A percentile compares a stretch with the other conserved stretches of the same genome.
phyloP scores from a whole-genome alignment of 1,140 invertebrate species.

The Drosophila tsacasi region DNA sequence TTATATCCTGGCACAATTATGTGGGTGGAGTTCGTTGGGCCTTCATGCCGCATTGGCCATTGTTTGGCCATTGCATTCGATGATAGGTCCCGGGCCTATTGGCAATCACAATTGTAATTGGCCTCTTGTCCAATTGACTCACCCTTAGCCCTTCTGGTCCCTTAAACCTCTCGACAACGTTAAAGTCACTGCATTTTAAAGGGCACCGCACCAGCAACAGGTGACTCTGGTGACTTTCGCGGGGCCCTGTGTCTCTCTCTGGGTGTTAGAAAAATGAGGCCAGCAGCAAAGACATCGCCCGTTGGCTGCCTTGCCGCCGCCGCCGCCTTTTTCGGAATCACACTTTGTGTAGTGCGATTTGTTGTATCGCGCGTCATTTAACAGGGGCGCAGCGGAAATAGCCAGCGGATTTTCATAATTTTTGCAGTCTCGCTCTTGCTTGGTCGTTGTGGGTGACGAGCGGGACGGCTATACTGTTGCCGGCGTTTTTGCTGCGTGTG shows the following conservation, averaged over 20 bases:
- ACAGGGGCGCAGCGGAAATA: constrained; percentile 58
- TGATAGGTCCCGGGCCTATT: constrained; percentile 74
- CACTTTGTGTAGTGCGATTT: constrained; percentile 79
- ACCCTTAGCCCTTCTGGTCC: neutral
- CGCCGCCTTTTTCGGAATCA: constrained; percentile 39
- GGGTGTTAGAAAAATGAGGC: constrained; percentile 53
- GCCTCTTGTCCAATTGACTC: constrained; percentile 58
- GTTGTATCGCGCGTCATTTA: constrained; percentile 82
- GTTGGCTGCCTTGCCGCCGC: constrained; percentile 36
- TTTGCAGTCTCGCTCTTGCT: constrained; percentile 23
- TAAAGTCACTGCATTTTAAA: constrained; percentile 8
- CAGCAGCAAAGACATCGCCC: constrained; percentile 45
- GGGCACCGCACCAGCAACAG: constrained; percentile 28
- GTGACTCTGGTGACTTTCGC: constrained; percentile 7
- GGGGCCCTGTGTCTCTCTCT: constrained; percentile 3
- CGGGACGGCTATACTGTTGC: constrained; percentile 20
- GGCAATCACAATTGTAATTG: constrained; percentile 74
- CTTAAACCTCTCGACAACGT: constrained; percentile 12
- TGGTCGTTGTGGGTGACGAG: constrained; percentile 18
- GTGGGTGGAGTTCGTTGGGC: constrained; percentile 72
- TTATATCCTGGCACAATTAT: constrained; percentile 54
- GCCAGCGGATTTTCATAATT: constrained; percentile 35
- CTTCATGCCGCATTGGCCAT: constrained; percentile 77
- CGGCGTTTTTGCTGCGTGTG: neutral
- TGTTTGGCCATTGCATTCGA: constrained; percentile 63